A percentile compares a stretch with the other conserved stretches of the same genome.
These are phyloP conservation scores for Chelon auratus DNA, from an alignment of 2,797 vertebrate species.

Conservation along the genomic window DNA sequence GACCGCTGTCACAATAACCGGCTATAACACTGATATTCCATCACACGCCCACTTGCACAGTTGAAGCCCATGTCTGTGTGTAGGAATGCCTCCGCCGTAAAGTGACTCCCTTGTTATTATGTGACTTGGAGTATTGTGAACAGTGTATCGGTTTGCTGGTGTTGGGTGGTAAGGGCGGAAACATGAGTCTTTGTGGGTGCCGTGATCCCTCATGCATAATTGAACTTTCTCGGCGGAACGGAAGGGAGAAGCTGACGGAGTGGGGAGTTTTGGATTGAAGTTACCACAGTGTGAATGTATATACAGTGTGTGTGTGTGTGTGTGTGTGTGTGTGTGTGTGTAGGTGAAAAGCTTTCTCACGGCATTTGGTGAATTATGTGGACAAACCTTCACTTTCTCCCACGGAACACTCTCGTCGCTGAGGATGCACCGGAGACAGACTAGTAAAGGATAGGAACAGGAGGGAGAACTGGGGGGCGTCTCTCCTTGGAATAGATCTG, in stretches of 20 bases:
- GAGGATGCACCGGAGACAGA: background rate
- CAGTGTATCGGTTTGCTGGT: conserved; percentile 80
- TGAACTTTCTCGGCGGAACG: conserved; percentile 68
- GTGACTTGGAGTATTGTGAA: conserved; percentile 72
- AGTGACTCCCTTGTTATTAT: conserved; percentile 83
- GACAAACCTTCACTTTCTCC: background rate
- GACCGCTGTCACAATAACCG: conserved; percentile 32
- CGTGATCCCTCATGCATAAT: conserved; percentile 83
- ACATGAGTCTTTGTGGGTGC: conserved; percentile 77
- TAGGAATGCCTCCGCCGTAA: conserved; percentile 79
- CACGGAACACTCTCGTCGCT: background rate
- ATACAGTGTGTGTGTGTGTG: background rate
- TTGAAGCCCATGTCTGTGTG: conserved; percentile 48
- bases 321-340: background rate
- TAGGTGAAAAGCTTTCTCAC: background rate
- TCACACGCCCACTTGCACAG: conserved; percentile 48
- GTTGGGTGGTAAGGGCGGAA: conserved; percentile 76
- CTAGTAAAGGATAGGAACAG: conserved; percentile 33
- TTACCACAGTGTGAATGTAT: conserved; percentile 17
- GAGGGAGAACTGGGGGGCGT: conserved; percentile 19
- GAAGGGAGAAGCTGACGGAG: conserved; percentile 35
- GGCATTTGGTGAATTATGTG: background rate
- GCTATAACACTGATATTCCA: conserved; percentile 17
- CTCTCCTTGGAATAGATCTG: conserved; percentile 53
- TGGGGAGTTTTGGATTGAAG: conserved; percentile 34